A percentile compares a stretch with the other conserved stretches of the same genome.
phyloP scores from a whole-genome alignment of 1,140 invertebrate species.

The Paramacrobiotus metropolitanus region DNA sequence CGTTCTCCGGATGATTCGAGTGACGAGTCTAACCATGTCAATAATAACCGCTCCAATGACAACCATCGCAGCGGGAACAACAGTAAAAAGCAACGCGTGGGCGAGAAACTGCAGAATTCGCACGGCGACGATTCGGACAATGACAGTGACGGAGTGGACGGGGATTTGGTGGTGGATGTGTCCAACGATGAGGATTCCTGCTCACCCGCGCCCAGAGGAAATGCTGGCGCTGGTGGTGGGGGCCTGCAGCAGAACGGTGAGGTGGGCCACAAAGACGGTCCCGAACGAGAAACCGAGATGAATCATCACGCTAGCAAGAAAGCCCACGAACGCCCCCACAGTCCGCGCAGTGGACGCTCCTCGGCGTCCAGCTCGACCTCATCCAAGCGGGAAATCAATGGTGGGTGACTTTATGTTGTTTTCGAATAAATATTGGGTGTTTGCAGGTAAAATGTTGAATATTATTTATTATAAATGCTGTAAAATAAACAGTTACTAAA shows the following conservation, averaged over 20 bases:
- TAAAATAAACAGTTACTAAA: conserved; percentile 14
- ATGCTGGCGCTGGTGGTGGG: no score
- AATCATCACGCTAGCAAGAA: conserved; percentile 8
- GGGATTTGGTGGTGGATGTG: conserved; percentile 19
- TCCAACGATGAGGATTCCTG: conserved; percentile 14
- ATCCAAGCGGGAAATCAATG: neutral
- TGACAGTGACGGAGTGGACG: conserved; percentile 6
- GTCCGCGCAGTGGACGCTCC: neutral
- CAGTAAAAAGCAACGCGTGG: conserved; percentile 1
- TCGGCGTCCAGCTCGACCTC: conserved; percentile 8
- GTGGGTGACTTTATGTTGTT: no score
- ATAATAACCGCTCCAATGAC: conserved; percentile 6
- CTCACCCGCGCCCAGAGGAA: conserved; percentile 7
- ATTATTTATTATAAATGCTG: neutral
- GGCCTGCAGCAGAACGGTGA: conserved; percentile 8
- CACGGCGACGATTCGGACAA: conserved; percentile 14
- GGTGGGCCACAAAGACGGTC: neutral
- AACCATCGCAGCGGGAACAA: neutral
- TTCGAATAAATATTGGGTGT: no score
- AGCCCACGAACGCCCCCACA: conserved; percentile 1
- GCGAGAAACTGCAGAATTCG: conserved; percentile 15
- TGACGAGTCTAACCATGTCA: conserved; percentile 9
- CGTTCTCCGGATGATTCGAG: conserved; percentile 11
- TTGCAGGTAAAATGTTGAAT: neutral
- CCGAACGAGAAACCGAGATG: neutral